Percentiles rank a stretch among this genome's conserved stretches.
phyloP scores from a whole-genome alignment of 2,888 invertebrate genomes.

The Oscheius sp. region DNA sequence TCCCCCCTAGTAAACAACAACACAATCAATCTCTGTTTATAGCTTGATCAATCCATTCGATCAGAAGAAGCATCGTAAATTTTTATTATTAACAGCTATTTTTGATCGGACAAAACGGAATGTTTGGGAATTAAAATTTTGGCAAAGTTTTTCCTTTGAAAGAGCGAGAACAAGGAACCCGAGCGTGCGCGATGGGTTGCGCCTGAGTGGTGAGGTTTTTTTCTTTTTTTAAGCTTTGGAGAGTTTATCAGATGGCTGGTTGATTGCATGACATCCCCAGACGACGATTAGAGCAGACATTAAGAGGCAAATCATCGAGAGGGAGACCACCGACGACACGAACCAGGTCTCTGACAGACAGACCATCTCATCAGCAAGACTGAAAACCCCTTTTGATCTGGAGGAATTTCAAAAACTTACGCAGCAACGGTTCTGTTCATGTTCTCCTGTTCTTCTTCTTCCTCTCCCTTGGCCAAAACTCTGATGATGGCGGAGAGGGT shows the following conservation, averaged over 20 bases:
- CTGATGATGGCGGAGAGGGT: slow-evolving; percentile 69
- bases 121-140: neutral
- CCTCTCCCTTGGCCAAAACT: slow-evolving; percentile 69
- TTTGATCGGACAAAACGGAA: slow-evolving; percentile 9
- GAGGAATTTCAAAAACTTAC: slow-evolving; percentile 15
- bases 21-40: no score
- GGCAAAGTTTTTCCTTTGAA: neutral
- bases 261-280: slow-evolving; percentile 64
- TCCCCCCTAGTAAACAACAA: no score
- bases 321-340: slow-evolving; percentile 67
- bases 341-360: slow-evolving; percentile 69
- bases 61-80: no score
- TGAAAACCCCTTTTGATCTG: neutral
- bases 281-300: slow-evolving; percentile 68
- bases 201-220: slow-evolving; percentile 1
- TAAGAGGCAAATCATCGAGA: slow-evolving; percentile 68
- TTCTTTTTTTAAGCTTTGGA: slow-evolving; percentile 14
- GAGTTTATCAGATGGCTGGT: slow-evolving; percentile 9
- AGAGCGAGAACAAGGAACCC: slow-evolving; percentile 3
- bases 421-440: slow-evolving; percentile 36
- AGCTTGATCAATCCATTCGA: no score
- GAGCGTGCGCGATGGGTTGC: neutral
- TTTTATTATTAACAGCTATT: no score
- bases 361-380: slow-evolving; percentile 46
- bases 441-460: slow-evolving; percentile 53